Base-by-base conservation (phyloP, 2,797 vertebrate species). In the Molossus alvarezi region DNA sequence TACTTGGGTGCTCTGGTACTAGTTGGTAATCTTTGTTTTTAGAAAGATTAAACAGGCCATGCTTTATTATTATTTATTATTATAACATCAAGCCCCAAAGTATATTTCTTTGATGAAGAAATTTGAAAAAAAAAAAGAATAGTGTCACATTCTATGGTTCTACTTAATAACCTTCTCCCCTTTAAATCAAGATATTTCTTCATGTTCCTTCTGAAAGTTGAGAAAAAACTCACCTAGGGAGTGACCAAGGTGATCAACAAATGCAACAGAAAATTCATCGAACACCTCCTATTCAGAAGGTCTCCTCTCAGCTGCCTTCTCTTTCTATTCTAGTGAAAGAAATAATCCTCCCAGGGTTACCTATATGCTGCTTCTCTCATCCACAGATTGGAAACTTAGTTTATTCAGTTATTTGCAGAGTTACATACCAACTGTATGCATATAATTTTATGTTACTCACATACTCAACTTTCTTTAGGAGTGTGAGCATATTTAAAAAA, bases 1-100 rank as follows among this genome's bases (percentile, higher is more conserved):
- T 45, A 29, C 55, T n/a, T 73, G 65, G 71, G 57, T 57, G 57
- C 29, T 91, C 87, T 95, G 83, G 75, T 71, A 69, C 51, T 41
- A 91, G 69, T 11, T 93, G 76, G 25, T 45, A 79, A 95, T 73
- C 67, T 87, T 55, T 91, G 80, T 90, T 91, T 95, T 72, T n/a
- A 95, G 71, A 96, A 96, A 94, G 51, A 87, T 73, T 77, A 96
- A 96, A 86, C 64, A 81, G 95, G 48, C 51, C n/a, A 69, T 77
- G 53, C 84, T 93, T 95, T 93, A 88, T 94, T 25, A 79, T 79
- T 79, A 37, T 25, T 79, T 58, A 79, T 79, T 82, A 75, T 67
- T 84, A 58, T n/a, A 80, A 93, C 37, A 53, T 65, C n/a, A 93
- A 51, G 41, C 37, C 25, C 79, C 58, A 17, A 91, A 92, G 41